Evolutionary conservation across 2,888 invertebrate genomes (phyloP).

Genomic region (Caenorhabditis sulstoni): DNA sequence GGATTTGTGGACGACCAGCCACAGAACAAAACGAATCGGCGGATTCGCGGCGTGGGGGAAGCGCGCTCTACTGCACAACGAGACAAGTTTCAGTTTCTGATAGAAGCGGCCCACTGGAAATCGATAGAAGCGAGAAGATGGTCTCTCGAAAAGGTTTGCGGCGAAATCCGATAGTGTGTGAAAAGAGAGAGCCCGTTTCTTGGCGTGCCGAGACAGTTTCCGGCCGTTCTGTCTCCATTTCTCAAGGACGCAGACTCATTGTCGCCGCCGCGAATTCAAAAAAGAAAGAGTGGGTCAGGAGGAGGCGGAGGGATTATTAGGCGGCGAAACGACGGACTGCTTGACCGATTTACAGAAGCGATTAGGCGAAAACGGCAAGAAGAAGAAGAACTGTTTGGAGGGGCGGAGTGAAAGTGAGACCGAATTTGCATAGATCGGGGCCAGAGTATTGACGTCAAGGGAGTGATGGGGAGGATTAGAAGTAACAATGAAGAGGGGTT

Average conservation of each 20-base stretch:
- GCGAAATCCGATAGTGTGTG: slow-evolving; percentile 43
- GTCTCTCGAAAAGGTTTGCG: slow-evolving; percentile 21
- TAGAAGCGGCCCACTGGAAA: background rate
- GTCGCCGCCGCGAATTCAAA: slow-evolving; percentile 14
- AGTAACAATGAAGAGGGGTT: background rate
- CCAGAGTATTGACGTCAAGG: slow-evolving; percentile 40
- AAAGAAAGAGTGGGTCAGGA: slow-evolving; percentile 32
- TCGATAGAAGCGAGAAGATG: background rate
- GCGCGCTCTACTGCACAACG: slow-evolving; percentile 37
- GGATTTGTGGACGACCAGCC: slow-evolving; percentile 23
- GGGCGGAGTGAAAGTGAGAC: slow-evolving; percentile 50
- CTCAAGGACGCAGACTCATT: slow-evolving; percentile 41
- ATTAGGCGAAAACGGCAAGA: slow-evolving; percentile 28
- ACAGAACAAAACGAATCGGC: slow-evolving; percentile 2
- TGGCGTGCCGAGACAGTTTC: slow-evolving; percentile 48
- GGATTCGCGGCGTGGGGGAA: slow-evolving; percentile 12
- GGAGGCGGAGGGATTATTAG: slow-evolving; percentile 45
- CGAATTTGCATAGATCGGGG: slow-evolving; percentile 55
- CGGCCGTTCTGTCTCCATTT: slow-evolving; percentile 43
- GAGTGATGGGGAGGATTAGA: slow-evolving; percentile 12
- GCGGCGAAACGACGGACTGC: slow-evolving; percentile 37
- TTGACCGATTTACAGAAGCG: slow-evolving; percentile 33
- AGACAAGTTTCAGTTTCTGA: too few species aligned
- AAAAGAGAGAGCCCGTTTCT: slow-evolving; percentile 24
- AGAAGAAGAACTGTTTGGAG: background rate